Base-by-base conservation (phyloP, 2,888 invertebrate species). In the Pharmacophagus antenor region DNA sequence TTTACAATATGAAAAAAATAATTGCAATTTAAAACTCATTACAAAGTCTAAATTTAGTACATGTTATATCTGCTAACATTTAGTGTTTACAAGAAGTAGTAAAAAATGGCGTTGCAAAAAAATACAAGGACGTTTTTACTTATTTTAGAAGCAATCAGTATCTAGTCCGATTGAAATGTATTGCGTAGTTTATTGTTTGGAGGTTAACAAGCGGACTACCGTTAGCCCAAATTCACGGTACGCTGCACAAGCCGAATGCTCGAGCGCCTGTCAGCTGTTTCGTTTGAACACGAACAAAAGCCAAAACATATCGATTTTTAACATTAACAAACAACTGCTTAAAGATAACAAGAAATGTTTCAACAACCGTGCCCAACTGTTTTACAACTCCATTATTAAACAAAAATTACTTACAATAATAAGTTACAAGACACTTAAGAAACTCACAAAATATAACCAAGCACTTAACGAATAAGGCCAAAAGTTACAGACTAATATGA, bases 181-280 rank as follows among this genome's bases (percentile, higher is more conserved):
- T 49, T 58, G 61, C 50, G 50, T 57, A 61, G 53, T 60, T 50
- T 56, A 44, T n/a, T 50, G 44, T 58, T 59, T 60, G 61, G 61
- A 62, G 60, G 58, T 60, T 53, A 58, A 47, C 42, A 58, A 69
- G 64, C 69, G 65, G 70, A 68, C 69, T 67, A 51, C 73, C 70
- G 71, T 70, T 69, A 70, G 58, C 57, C 58, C 72, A 67, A 58
- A 65, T 79, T 81, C 77, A 80, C 79, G 81, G 73, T 70, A 71
- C 67, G 69, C 70, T 75, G 77, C 76, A 67, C 69, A 72, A 69
- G 70, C 54, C 62, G 62, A 66, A 62, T 70, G 74, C 77, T 82
- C 83, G 73, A 73, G 81, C 74, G 70, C 65, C 61, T 64, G 67
- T 65, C 81, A 79, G 77, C 76, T 81, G 79, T 78, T 77, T 65